Evolutionary conservation across 2,888 invertebrate genomes (phyloP).

Genomic region (Drosophila sordidapex): DNA sequence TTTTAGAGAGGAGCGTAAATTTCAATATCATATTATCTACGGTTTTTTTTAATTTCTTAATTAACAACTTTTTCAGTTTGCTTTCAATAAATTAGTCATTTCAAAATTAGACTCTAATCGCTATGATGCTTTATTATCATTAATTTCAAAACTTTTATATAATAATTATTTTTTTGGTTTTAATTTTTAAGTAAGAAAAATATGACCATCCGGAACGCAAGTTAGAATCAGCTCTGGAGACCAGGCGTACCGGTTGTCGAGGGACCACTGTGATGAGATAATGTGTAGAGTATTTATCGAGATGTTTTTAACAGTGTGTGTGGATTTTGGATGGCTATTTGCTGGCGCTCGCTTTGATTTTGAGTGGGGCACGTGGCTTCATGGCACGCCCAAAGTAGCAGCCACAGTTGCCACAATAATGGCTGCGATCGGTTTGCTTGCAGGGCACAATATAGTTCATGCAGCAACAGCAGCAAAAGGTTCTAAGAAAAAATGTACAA

Average conservation of each 20-base stretch:
- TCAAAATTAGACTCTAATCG: not conserved
- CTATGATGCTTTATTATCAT: not conserved
- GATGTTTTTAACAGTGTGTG: conserved; percentile 1
- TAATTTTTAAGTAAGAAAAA: not conserved
- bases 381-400: conserved; percentile 83
- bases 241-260: not conserved
- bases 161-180: not conserved
- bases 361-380: conserved; percentile 74
- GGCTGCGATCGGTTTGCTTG: conserved; percentile 82
- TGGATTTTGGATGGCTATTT: conserved; percentile 1
- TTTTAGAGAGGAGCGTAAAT: not conserved
- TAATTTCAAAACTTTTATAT: not conserved
- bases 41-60: not conserved
- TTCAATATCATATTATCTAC: not conserved
- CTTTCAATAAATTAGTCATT: not conserved
- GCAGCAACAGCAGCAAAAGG: conserved; percentile 81
- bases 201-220: not conserved
- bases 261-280: conserved; percentile 9
- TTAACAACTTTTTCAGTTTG: not conserved
- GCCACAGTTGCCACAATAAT: conserved; percentile 84
- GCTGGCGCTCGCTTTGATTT: conserved; percentile 41
- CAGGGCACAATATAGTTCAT: conserved; percentile 80
- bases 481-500: conserved; percentile 54
- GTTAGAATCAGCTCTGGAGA: not conserved
- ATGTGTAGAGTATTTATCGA: not conserved